Percentiles rank a stretch among this genome's conserved stretches.
Conservation (phyloP, 2,113 vertebrate genomes). For the Montifringilla adamsi region DNA sequence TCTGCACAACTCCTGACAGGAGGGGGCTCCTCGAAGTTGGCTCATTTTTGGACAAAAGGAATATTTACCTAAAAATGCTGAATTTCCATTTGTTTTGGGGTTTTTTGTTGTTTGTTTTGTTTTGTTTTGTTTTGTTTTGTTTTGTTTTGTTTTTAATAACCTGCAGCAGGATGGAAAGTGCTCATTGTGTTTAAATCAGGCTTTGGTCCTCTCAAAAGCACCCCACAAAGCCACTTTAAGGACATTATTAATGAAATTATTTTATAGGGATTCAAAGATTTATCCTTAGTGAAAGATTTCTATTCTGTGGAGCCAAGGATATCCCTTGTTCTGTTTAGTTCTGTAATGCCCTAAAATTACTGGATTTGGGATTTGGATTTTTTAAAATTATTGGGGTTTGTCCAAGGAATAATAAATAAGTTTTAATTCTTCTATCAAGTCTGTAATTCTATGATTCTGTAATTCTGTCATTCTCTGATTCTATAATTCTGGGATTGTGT, state of each 20-base stretch:
- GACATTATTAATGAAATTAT: not conserved
- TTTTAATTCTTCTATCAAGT: not conserved
- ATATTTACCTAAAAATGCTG: not conserved
- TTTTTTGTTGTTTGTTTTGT: not conserved
- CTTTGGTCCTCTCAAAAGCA: not conserved
- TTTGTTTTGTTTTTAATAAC: not conserved
- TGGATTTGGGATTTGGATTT: not conserved
- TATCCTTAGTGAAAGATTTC: not conserved
- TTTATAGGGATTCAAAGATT: not conserved
- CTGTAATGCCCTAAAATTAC: accelerated
- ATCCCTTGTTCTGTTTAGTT: not conserved
- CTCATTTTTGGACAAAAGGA: not conserved
- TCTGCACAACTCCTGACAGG: not conserved
- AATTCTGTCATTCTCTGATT: accelerated
- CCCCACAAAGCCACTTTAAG: not conserved
- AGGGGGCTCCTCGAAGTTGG: not conserved
- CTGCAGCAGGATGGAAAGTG: not conserved
- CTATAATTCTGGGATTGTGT: accelerated
- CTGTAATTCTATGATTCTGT: not conserved
- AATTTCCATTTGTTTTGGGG: not conserved
- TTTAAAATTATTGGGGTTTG: not conserved
- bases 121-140: no score
- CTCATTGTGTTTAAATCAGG: not conserved
- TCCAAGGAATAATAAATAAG: not conserved
- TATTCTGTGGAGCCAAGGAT: not conserved